phyloP scores from a whole-genome alignment of 2,797 vertebrate species.

The Rhinophrynus dorsalis region DNA sequence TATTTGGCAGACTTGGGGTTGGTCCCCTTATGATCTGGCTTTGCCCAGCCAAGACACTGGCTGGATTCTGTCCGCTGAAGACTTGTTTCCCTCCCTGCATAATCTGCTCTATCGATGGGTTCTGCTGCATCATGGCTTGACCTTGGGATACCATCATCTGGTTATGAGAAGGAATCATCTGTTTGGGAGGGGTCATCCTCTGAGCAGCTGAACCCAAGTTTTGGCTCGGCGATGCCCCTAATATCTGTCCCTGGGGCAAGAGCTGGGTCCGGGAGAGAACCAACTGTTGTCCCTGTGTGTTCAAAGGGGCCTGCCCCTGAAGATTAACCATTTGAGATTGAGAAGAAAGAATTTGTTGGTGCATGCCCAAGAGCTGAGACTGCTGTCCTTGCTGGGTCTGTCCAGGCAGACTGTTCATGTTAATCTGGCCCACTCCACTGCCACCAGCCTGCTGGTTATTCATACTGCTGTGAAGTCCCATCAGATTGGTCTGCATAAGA shows the following conservation, averaged over 20 bases:
- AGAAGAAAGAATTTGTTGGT: slow-evolving; percentile 90
- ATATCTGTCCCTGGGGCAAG: slow-evolving; percentile 74
- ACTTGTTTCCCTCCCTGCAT: slow-evolving; percentile 92
- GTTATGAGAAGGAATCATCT: slow-evolving; percentile 92
- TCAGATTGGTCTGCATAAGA: slow-evolving; percentile 84
- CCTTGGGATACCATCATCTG: slow-evolving; percentile 92
- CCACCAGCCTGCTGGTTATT: slow-evolving; percentile 79
- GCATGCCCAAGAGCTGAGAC: slow-evolving; percentile 93
- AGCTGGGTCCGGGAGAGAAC: slow-evolving; percentile 89
- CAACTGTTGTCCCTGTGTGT: slow-evolving; percentile 90
- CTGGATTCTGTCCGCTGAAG: slow-evolving; percentile 85
- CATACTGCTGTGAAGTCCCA: slow-evolving; percentile 89
- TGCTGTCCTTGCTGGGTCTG: slow-evolving; percentile 88
- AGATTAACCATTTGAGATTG: slow-evolving; percentile 88
- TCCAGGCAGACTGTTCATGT: slow-evolving; percentile 78
- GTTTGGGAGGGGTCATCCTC: slow-evolving; percentile 96
- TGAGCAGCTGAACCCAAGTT: slow-evolving; percentile 80
- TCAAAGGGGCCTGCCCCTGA: slow-evolving; percentile 82
- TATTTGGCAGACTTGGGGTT: slow-evolving; percentile 81
- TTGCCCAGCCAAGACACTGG: slow-evolving; percentile 82
- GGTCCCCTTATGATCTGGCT: slow-evolving; percentile 92
- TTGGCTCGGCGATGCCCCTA: slow-evolving; percentile 76
- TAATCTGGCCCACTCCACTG: slow-evolving; percentile 74
- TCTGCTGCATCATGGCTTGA: slow-evolving; percentile 91
- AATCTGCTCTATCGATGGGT: slow-evolving; percentile 95